These are phyloP conservation scores for Odontamblyopus lacepedii DNA, from an alignment of 2,797 vertebrate species.

Conservation along the genomic window DNA sequence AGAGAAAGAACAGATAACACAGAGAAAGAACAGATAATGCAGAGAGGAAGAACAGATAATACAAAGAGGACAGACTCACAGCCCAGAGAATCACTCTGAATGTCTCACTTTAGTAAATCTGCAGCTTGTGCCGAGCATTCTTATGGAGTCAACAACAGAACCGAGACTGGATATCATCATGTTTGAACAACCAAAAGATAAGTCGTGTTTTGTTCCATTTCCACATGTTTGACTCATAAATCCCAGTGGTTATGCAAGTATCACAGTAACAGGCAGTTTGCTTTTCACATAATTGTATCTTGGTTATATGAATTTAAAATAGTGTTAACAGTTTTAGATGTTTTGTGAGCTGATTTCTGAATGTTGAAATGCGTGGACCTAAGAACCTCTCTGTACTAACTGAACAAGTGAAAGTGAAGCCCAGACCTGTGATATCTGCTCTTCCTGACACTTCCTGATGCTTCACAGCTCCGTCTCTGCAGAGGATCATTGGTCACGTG, in stretches of 20 bases:
- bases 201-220: neutral
- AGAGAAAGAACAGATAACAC: neutral
- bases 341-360: too few relatives aligned
- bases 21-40: neutral
- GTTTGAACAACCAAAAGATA: too few relatives aligned
- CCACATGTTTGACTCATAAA: neutral
- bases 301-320: too few relatives aligned
- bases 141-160: neutral
- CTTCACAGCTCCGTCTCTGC: too few relatives aligned
- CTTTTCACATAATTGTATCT: neutral
- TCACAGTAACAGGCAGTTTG: neutral
- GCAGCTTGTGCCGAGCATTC: neutral
- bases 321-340: too few relatives aligned
- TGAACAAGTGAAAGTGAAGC: too few relatives aligned
- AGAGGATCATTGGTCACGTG: too few relatives aligned
- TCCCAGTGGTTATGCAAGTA: neutral
- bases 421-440: too few relatives aligned
- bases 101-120: slow-evolving; percentile 17
- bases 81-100: slow-evolving; percentile 5
- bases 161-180: neutral
- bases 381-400: too few relatives aligned
- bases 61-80: slow-evolving; percentile 26
- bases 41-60: slow-evolving; percentile 6
- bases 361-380: too few relatives aligned
- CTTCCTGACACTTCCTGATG: too few relatives aligned